Conservation (phyloP, 2,113 vertebrate species). For the Alces alces region DNA sequence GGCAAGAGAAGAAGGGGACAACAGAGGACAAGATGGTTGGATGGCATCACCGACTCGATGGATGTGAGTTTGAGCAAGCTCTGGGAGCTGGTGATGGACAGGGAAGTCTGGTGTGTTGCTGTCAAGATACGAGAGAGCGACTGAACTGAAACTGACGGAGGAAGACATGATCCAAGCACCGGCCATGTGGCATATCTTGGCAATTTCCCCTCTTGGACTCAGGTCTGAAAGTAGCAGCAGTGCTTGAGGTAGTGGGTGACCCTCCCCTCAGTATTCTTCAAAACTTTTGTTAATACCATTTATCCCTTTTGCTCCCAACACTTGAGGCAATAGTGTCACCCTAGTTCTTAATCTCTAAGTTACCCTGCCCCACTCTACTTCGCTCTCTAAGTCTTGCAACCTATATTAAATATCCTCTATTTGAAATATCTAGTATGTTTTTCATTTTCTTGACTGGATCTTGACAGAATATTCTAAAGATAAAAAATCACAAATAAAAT, state of each 20-base stretch:
- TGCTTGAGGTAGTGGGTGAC: neutral
- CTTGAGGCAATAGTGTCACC: neutral
- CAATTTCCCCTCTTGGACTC: neutral
- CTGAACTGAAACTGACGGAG: neutral
- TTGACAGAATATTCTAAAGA: neutral
- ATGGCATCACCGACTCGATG: fast-evolving
- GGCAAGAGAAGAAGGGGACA: neutral
- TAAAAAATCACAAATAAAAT: neutral
- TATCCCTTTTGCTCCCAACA: neutral
- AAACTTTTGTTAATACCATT: neutral
- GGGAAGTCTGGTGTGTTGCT: neutral
- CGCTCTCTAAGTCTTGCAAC: neutral
- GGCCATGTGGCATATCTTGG: neutral
- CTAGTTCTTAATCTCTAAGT: neutral
- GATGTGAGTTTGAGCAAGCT: neutral
- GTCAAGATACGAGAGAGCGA: fast-evolving
- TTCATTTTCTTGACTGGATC: neutral
- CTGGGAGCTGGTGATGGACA: neutral
- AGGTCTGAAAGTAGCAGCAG: neutral
- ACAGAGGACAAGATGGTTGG: neutral
- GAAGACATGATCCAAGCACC: neutral
- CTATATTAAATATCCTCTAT: neutral
- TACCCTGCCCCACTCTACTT: neutral
- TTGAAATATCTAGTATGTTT: neutral
- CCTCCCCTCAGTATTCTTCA: neutral